Conservation (phyloP, 1,140 invertebrate genomes). For the Drosophila grimshawi region DNA sequence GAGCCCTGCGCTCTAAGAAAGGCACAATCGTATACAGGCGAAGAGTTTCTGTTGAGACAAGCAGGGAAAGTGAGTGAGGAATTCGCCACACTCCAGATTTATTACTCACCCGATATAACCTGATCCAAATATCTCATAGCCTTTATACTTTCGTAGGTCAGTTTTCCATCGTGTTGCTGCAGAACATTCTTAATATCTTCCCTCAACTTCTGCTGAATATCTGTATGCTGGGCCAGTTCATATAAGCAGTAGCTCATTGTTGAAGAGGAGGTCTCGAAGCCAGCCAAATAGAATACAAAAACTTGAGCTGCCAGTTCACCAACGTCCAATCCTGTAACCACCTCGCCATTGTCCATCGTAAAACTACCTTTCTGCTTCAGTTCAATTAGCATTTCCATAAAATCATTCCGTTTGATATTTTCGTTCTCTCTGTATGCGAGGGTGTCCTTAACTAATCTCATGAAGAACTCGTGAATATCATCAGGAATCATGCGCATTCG, state of each 20-base stretch:
- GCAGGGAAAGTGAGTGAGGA: conserved; percentile 52
- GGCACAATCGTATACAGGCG: conserved; percentile 88
- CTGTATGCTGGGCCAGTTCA: conserved; percentile 84
- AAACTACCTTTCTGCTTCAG: conserved; percentile 77
- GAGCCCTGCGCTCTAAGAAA: conserved; percentile 86
- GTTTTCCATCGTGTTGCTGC: conserved; percentile 84
- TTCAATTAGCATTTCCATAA: conserved; percentile 86
- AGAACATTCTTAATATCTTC: conserved; percentile 85
- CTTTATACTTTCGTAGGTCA: conserved; percentile 86
- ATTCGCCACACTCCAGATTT: too few species aligned
- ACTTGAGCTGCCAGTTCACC: conserved; percentile 85
- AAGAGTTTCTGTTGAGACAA: conserved; percentile 86
- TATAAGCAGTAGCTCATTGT: conserved; percentile 85
- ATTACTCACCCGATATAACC: conserved; percentile 85
- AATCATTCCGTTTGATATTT: conserved; percentile 85
- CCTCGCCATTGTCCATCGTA: conserved; percentile 61
- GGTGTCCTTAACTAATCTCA: conserved; percentile 84
- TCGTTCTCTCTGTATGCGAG: conserved; percentile 85
- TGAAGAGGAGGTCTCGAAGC: conserved; percentile 86
- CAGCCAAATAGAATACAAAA: conserved; percentile 88
- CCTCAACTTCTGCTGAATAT: conserved; percentile 85
- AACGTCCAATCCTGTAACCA: conserved; percentile 49
- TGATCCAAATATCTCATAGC: conserved; percentile 87
- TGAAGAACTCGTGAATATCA: conserved; percentile 85
- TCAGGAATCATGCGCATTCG: conserved; percentile 63